Base-by-base conservation (phyloP, 2,888 invertebrate genomes). In the Lasiommata megera region DNA sequence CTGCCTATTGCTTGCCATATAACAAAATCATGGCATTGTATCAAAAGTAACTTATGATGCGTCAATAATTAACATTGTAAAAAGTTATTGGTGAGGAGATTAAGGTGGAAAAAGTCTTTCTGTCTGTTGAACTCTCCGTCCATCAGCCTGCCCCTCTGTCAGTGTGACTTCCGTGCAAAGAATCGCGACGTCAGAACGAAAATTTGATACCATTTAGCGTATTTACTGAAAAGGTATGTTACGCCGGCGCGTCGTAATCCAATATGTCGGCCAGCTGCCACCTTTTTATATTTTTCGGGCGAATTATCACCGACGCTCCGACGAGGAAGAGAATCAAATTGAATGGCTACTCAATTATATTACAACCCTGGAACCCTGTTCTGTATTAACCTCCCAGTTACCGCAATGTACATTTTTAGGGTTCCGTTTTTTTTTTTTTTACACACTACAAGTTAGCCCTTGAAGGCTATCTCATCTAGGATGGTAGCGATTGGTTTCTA, bases 311-410 rank as follows among this genome's bases (percentile, higher is more conserved):
- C 83, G 88, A 89, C 89, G 85, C 88, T 80, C 80, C 72, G 77
- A 79, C 83, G 83, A 78, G 85, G 84, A 86, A 82, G 83, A 79
- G 89, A 88, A 88, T 89, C 89, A 88, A 89, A 89, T 89, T 89
- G 89, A 90, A 89, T 88, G 88, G 85, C 80, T 83, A 84, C 87
- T 89, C 89, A 88, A 90, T 89, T 90, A 87, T 86, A 83, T 88
- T 88, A 86, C 77, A 68, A 68, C 76, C 62, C 8, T 12, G 43
- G 43, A 23, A 12, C 23, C 11, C 34, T 54, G 43, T 48, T 28
- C 36, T 47, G 40, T 53, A 34, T 14, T 47, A 41, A 43, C 28
- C n/a, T n/a, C n/a, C n/a, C 23, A 5, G 23, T 5, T 23, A 3
- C 5, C 23, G 23, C 2, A 23, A 23, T 23, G 23, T 23, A 23